Conservation (phyloP, 2,797 vertebrate genomes). For the Tangara arthus region DNA sequence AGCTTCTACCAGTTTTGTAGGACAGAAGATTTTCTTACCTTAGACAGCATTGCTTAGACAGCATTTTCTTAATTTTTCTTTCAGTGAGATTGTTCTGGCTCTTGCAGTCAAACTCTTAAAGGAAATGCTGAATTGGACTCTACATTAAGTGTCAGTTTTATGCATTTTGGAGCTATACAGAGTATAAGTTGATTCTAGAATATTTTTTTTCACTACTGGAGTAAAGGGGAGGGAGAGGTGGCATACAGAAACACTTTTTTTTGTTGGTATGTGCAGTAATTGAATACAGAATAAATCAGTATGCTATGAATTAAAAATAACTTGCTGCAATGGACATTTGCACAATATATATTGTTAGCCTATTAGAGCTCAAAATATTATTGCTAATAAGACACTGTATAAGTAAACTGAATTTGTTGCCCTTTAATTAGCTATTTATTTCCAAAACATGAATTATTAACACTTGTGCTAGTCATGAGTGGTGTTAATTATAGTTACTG, state of each 20-base stretch:
- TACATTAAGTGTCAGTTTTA: not conserved
- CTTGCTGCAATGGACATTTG: slow-evolving; percentile 7
- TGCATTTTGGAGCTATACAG: not conserved
- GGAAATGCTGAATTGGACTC: not conserved
- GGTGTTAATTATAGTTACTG: not conserved
- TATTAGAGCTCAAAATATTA: slow-evolving; percentile 5
- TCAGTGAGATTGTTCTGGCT: not conserved
- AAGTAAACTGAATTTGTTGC: not conserved
- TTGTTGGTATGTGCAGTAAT: not conserved
- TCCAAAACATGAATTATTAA: slow-evolving; percentile 35
- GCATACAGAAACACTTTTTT: not conserved
- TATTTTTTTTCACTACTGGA: not conserved
- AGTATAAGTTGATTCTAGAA: not conserved
- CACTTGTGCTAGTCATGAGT: not conserved
- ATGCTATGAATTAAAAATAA: slow-evolving; percentile 19
- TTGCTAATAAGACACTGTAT: not conserved
- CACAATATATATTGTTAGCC: slow-evolving; percentile 45
- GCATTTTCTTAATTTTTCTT: not conserved
- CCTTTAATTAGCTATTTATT: slow-evolving; percentile 25
- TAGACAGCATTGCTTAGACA: not conserved
- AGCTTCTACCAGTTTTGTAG: not conserved
- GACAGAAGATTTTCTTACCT: not conserved
- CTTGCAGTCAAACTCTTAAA: not conserved
- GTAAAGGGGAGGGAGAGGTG: not conserved
- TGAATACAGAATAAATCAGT: slow-evolving; percentile 10